Evolutionary conservation across 2,888 invertebrate genomes (phyloP), one percentile per base, ranked within the genome.

Genomic region (Norana najaformis): DNA sequence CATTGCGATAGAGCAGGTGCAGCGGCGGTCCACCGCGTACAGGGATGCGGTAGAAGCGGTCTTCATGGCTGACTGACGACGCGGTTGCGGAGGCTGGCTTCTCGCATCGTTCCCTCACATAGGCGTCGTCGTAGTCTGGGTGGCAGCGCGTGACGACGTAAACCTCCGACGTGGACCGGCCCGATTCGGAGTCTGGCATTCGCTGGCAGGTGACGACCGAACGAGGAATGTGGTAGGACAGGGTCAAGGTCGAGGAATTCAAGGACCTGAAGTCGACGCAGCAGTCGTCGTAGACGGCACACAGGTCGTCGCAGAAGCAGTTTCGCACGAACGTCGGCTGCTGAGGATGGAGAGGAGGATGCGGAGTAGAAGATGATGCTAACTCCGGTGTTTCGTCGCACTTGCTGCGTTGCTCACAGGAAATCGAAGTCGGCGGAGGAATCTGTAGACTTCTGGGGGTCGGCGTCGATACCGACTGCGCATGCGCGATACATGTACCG

Each of bases 251-350:
- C 36, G 35, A 34, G 83, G 34, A 11, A 6, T 36, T 35, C 8
- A 20, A 18, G 20, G 85, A 37, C 39, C 47, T 38, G 47, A 35
- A n/a, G 89, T 93, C 93, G n/a, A 89, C 85, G 88, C 93, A 93
- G 90, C 93, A 93, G 91, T 93, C 93, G 30, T 90, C 90, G 90
- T 91, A 92, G 18, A 92, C 53, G 16, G 37, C 30, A 88, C 93
- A 93, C 16, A 92, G 89, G 18, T 91, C 90, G 91, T 93, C 93
- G 90, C 93, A 93, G 90, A 90, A 92, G 83, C 92, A 92, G 91
- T 92, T 92, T 13, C 90, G 89, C 69, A 38, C 23, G 88, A 85
- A 35, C 5, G 36, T 4, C 85, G 85, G 23, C 34, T 36, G 85
- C 8, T 85, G 85, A 18, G 16, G 85, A 18, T 18, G 85, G 36